A percentile compares a stretch with the other conserved stretches of the same genome.
Evolutionary conservation across 2,113 vertebrate genomes (phyloP).

Genomic region (Tachysurus fulvidraco): DNA sequence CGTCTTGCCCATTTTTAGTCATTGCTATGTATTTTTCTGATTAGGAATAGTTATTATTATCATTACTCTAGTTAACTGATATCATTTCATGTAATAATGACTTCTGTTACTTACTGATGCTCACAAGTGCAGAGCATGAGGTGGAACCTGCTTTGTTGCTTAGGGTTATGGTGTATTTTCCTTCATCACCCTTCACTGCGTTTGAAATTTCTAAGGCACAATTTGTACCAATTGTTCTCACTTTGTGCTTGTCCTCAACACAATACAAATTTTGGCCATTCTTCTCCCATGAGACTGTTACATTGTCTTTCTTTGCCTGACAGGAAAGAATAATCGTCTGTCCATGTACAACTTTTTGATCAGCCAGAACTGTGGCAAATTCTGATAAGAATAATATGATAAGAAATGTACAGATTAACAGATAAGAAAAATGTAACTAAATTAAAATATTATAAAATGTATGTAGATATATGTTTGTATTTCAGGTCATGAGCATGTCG

Average conservation of each 20-base stretch:
- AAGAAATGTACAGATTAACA: too few relatives aligned
- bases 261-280: background rate
- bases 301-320: background rate
- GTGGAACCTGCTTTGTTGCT: background rate
- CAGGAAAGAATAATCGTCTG: background rate
- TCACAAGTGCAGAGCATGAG: conserved; percentile 2
- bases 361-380: background rate
- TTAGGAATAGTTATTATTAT: background rate
- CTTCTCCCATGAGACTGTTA: background rate
- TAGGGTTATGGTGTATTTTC: conserved; percentile 9
- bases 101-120: background rate
- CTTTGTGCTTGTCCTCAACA: conserved; percentile 6
- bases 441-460: background rate
- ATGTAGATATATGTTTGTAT: background rate
- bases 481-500: background rate
- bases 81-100: background rate
- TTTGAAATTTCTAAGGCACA: background rate
- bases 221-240: background rate
- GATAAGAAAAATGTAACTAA: background rate
- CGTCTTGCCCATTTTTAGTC: too few relatives aligned
- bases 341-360: background rate
- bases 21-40: too few relatives aligned
- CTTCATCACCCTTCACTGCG: background rate
- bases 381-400: too few relatives aligned
- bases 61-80: too few relatives aligned